phyloP scores from a whole-genome alignment of 2,888 invertebrate genomes.

The Nineta flava region DNA sequence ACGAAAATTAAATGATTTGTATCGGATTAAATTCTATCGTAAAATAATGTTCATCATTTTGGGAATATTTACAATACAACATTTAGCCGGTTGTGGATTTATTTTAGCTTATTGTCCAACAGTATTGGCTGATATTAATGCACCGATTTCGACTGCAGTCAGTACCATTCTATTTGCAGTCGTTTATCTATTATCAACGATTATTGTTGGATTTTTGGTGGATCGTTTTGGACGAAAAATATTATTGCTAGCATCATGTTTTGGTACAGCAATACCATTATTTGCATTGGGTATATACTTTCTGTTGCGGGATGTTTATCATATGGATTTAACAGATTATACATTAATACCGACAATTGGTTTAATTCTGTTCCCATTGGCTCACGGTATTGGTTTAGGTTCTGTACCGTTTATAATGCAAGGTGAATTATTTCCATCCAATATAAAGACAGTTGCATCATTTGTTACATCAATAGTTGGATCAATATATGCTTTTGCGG shows the following conservation, averaged over 20 bases:
- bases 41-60: slow-evolving; percentile 41
- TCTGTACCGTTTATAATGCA: slow-evolving; percentile 27
- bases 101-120: slow-evolving; percentile 37
- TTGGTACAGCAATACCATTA: slow-evolving; percentile 20
- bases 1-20: slow-evolving; percentile 31
- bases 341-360: slow-evolving; percentile 25
- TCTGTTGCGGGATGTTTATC: slow-evolving; percentile 19
- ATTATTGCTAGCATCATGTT: slow-evolving; percentile 28
- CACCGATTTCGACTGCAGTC: slow-evolving; percentile 19
- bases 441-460: slow-evolving; percentile 30
- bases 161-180: slow-evolving; percentile 14
- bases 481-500: slow-evolving; percentile 23
- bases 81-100: slow-evolving; percentile 36
- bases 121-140: slow-evolving; percentile 19
- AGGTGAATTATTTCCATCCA: slow-evolving; percentile 29
- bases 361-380: slow-evolving; percentile 24
- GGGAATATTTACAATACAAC: slow-evolving; percentile 31
- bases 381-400: slow-evolving; percentile 27
- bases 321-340: slow-evolving; percentile 18
- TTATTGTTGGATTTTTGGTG: slow-evolving; percentile 33
- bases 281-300: slow-evolving; percentile 22
- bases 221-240: slow-evolving; percentile 30
- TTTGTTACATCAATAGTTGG: slow-evolving; percentile 29
- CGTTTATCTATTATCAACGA: slow-evolving; percentile 35
- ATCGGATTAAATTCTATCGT: slow-evolving; percentile 33